Base-by-base conservation (phyloP, 2,113 vertebrate species). In the Amphiprion ocellaris region DNA sequence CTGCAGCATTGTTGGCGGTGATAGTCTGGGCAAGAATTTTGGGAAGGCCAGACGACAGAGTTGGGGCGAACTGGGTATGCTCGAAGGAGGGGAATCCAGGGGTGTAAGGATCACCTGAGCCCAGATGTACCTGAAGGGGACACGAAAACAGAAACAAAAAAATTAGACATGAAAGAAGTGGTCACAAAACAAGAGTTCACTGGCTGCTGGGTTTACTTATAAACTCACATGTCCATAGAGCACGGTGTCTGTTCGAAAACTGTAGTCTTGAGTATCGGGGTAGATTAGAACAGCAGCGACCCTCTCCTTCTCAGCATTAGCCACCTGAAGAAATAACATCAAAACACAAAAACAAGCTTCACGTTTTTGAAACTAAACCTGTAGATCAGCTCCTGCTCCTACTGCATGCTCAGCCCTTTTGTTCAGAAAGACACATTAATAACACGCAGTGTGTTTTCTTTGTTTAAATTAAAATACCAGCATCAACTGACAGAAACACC, bases 51-150 rank as follows among this genome's bases (percentile, higher is more conserved):
- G 97, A 97, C 0, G 97, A 99, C 53, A 63, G 61, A 11, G 93
- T 88, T 0, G 96, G 96, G 16, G 96, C 94, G 64, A 99, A 99
- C 81, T 97, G 97, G 10, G 97, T 99, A 63, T 98, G 96, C 86
- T 98, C 97, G 88, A 99, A 99, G 37, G 98, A 98, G 15, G 98
- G 98, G 28, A 99, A 98, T n/a, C 98, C 98, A 19, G 98, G 97
- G 0, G 97, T 98, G 61, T 93, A 98, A 16, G 98, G 98, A 75
- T 99, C 98, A 3, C 98, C 98, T 4, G 96, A 96, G 70, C 98
- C 98, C 65, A 97, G 83, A 65, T 99, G 98, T 74, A 97, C 98
- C 98, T 99, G 81, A 75, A 91, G 39, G 52, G 63, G 24, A 59
- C 16, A 58, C 2, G 10, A 17, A 60, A 74, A 49, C 3, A 46